These are phyloP conservation scores for Brachionus manjavacas DNA, from an alignment of 1,140 invertebrate species.

Conservation along the genomic window DNA sequence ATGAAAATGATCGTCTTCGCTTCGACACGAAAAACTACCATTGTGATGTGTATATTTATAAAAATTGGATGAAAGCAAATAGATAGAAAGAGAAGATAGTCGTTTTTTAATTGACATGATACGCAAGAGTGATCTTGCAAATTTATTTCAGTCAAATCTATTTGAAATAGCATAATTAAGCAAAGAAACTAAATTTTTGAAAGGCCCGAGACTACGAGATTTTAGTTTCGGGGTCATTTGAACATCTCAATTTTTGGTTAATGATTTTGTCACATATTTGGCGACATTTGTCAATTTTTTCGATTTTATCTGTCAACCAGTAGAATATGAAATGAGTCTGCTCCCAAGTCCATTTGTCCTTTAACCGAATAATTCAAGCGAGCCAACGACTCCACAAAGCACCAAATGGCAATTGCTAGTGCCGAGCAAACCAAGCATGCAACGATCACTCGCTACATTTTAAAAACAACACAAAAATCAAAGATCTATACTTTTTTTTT, in stretches of 20 bases:
- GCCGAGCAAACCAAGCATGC: not conserved
- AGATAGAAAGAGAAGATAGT: not conserved
- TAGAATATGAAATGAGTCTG: not conserved
- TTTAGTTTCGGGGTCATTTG: conserved; percentile 18
- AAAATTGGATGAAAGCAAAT: not conserved
- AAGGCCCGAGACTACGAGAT: not conserved
- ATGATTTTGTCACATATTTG: not conserved
- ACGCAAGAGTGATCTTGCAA: conserved; percentile 35
- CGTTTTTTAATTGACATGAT: conserved; percentile 40
- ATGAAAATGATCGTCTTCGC: not conserved
- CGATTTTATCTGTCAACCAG: not conserved
- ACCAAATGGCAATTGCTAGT: not conserved
- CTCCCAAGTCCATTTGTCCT: not conserved
- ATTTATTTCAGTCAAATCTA: not conserved
- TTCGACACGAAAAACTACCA: not conserved
- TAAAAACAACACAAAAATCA: too few species aligned
- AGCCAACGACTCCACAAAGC: not conserved
- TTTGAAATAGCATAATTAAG: conserved; percentile 7
- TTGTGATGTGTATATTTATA: conserved; percentile 29
- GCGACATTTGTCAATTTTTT: not conserved
- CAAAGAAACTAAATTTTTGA: not conserved
- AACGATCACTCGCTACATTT: not conserved
- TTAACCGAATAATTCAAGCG: not conserved
- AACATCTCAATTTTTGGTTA: conserved; percentile 2
- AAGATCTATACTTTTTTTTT: not conserved